Base-by-base conservation (phyloP, 2,113 vertebrate species). In the Dipodomys stephensi region DNA sequence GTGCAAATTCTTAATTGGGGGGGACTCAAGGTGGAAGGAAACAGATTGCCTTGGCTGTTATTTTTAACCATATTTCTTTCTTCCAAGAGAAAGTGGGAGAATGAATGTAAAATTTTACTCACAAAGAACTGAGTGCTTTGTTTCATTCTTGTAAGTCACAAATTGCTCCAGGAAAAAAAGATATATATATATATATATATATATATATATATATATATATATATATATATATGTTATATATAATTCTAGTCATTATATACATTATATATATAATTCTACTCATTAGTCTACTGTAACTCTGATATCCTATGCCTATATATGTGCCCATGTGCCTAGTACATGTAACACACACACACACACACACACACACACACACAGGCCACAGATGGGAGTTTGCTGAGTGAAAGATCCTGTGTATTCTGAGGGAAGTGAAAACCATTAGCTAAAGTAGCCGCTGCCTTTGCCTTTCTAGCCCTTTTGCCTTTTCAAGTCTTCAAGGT, bases 401-500 rank as follows among this genome's bases (percentile, higher is more conserved):
- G 64, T n/a, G 69, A 73, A 84, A 64, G 27, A 73, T 93, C 71
- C 72, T 32, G n/a, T 69, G 28, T 49, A 23, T 15, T 62, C 4
- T 39, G 30, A n/a, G 46, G 64, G 72, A 88, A 72, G 89, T 4
- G 39, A 71, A 49, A 87, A 81, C 71, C 83, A 65, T 90, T 32
- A 69, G 11, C 84, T 88, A n/a, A 57, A 71, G 87, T 79, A 68
- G 90, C 90, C 65, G 87, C 62, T 46, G 8, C 95, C 25, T 39
- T 90, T 12, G 32, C 88, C 30, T 96, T 93, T 90, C 23, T 92
- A 95, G 73, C 95, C 97, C 91, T 92, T 81, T 93, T 97, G 97
- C 97, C 97, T 96, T 94, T 97, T 93, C 97, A 97, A 98, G 97
- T 96, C 92, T 97, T 98, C 96, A 65, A 80, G 68, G 96, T 95